A percentile compares a stretch with the other conserved stretches of the same genome.
Conservation (phyloP, 2,797 vertebrate genomes). For the Spinibarbus caldwelli region DNA sequence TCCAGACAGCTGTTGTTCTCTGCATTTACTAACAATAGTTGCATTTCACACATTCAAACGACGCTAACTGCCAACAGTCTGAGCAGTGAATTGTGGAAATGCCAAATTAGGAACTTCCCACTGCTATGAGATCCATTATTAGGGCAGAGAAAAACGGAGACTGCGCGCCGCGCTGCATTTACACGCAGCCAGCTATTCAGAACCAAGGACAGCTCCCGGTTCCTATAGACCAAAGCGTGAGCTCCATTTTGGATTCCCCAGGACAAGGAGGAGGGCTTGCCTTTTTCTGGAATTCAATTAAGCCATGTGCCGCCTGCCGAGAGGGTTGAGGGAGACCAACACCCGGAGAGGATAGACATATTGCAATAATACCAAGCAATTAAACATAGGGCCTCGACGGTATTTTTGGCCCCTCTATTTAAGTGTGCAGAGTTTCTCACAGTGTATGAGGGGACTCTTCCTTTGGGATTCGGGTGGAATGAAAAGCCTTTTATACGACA, state of each 20-base stretch:
- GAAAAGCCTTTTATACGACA: slow-evolving; percentile 49
- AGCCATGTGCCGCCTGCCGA: slow-evolving; percentile 59
- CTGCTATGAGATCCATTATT: slow-evolving; percentile 45
- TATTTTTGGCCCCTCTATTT: slow-evolving; percentile 65
- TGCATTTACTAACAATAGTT: slow-evolving; percentile 39
- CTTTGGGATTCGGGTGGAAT: slow-evolving; percentile 46
- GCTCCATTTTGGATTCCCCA: slow-evolving; percentile 57
- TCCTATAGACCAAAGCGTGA: slow-evolving; percentile 47
- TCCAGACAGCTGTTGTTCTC: slow-evolving; percentile 35
- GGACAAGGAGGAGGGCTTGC: slow-evolving; percentile 43
- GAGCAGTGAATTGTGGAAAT: slow-evolving; percentile 36
- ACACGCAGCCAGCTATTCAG: slow-evolving; percentile 54
- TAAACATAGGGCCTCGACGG: slow-evolving; percentile 63
- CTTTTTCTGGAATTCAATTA: slow-evolving; percentile 69
- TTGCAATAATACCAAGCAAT: slow-evolving; percentile 66
- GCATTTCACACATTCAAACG: background rate
- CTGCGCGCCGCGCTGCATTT: slow-evolving; percentile 31
- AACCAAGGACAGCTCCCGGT: slow-evolving; percentile 60
- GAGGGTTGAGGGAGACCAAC: slow-evolving; percentile 53
- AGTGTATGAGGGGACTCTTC: slow-evolving; percentile 44
- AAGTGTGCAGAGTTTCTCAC: slow-evolving; percentile 48
- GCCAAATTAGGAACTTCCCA: slow-evolving; percentile 37
- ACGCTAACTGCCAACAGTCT: slow-evolving; percentile 26
- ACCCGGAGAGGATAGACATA: slow-evolving; percentile 60
- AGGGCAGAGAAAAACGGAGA: slow-evolving; percentile 17